Percentiles rank a stretch among this genome's conserved stretches.
Evolutionary conservation across 2,888 invertebrate genomes (phyloP).

Genomic region (Fragum sueziense): DNA sequence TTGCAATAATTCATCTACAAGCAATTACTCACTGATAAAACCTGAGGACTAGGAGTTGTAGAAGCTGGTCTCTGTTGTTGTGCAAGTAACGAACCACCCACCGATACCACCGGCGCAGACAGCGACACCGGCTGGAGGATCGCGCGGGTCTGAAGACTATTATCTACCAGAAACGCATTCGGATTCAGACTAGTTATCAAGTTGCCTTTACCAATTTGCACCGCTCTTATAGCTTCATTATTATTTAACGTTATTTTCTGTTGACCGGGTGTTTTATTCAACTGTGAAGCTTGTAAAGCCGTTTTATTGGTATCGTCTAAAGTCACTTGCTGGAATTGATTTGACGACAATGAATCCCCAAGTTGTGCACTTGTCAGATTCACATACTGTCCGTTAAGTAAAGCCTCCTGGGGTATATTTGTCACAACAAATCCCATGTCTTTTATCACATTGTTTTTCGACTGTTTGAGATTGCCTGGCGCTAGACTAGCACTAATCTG

Average conservation of each 20-base stretch:
- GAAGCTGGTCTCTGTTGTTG: slow-evolving; percentile 61
- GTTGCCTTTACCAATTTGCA: slow-evolving; percentile 58
- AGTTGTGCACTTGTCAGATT: slow-evolving; percentile 72
- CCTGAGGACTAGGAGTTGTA: slow-evolving; percentile 63
- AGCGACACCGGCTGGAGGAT: slow-evolving; percentile 65
- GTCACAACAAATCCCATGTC: slow-evolving; percentile 73
- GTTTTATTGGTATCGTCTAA: slow-evolving; percentile 58
- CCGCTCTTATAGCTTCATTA: slow-evolving; percentile 52
- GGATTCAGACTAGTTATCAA: slow-evolving; percentile 60
- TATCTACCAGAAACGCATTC: slow-evolving; percentile 71
- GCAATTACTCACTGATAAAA: slow-evolving; percentile 69
- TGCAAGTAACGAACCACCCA: slow-evolving; percentile 51
- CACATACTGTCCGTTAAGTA: slow-evolving; percentile 76
- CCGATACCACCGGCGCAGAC: slow-evolving; percentile 58
- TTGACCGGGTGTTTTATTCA: slow-evolving; percentile 45
- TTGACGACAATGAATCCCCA: slow-evolving; percentile 59
- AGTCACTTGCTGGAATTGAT: slow-evolving; percentile 54
- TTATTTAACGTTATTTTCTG: slow-evolving; percentile 50
- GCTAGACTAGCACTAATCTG: slow-evolving; percentile 68
- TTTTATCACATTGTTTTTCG: slow-evolving; percentile 70
- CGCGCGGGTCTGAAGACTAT: slow-evolving; percentile 44
- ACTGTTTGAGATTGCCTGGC: slow-evolving; percentile 59
- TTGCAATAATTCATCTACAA: too few species aligned
- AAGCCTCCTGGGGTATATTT: slow-evolving; percentile 68
- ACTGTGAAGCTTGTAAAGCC: slow-evolving; percentile 48